phyloP scores from a whole-genome alignment of 2,113 vertebrate genomes.

The Thunnus thynnus region DNA sequence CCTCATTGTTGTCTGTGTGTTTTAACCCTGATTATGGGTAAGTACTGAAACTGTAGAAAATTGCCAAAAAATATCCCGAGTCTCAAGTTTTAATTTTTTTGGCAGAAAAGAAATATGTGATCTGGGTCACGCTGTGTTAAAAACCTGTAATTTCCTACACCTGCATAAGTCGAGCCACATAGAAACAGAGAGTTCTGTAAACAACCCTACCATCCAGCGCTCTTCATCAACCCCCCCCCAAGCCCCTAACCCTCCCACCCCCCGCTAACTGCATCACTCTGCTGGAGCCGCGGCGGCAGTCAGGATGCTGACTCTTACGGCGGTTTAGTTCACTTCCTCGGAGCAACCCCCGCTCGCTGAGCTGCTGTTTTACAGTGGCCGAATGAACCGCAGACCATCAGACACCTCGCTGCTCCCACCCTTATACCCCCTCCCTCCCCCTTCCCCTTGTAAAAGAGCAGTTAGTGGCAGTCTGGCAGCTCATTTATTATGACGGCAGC shows the following conservation, averaged over 20 bases:
- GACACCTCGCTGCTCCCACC: slow-evolving; percentile 69
- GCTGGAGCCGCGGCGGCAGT: slow-evolving; percentile 47
- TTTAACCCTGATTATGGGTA: background rate
- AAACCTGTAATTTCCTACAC: slow-evolving; percentile 47
- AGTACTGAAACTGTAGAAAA: background rate
- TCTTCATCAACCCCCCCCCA: background rate
- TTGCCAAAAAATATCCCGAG: background rate
- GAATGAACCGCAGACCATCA: slow-evolving; percentile 60
- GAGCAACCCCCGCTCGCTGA: slow-evolving; percentile 56
- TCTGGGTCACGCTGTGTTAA: slow-evolving; percentile 22
- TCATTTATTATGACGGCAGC: slow-evolving; percentile 78
- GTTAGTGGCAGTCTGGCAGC: slow-evolving; percentile 75
- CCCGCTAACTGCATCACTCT: background rate
- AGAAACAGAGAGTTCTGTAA: slow-evolving; percentile 39
- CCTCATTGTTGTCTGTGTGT: background rate
- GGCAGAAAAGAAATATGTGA: slow-evolving; percentile 17
- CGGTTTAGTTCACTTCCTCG: slow-evolving; percentile 75
- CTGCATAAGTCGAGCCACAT: slow-evolving; percentile 21
- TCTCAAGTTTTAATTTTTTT: background rate
- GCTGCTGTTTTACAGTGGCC: slow-evolving; percentile 70
- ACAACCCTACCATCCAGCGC: background rate
- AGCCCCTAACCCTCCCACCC: too few relatives aligned
- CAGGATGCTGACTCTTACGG: slow-evolving; percentile 73
- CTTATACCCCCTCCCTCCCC: slow-evolving; percentile 7
- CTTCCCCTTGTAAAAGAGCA: slow-evolving; percentile 58